Evolutionary conservation across 2,113 vertebrate species (phyloP), one percentile per base, ranked within the genome.

Genomic region (Mugil cephalus): DNA sequence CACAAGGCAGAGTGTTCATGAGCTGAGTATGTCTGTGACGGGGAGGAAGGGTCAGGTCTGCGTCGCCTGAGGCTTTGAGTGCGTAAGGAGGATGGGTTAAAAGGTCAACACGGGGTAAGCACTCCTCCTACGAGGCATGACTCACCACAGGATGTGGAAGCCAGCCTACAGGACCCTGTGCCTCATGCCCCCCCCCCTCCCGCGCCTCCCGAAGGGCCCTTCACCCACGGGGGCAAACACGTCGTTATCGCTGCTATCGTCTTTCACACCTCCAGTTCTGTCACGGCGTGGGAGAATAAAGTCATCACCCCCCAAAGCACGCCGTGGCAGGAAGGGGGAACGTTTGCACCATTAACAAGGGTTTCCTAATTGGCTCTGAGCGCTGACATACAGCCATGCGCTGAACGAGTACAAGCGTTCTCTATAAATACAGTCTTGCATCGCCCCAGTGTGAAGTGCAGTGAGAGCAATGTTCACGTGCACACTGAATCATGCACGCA

Each of bases 361-460:
- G 79, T 86, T 82, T 88, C 88, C 76, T 90, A 92, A 93, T 92
- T 89, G 83, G 71, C 51, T 73, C 65, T 76, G 74, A 85, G 66
- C 61, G 9, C 63, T 82, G 86, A 87, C 67, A 84, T 82, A 77
- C 87, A 81, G 70, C 58, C 55, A 43, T 3, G 21, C 11, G 2
- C 40, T 21, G 52, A 54, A 73, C 67, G 65, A 56, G 50, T 59
- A 38, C 61, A 45, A 56, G 65, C 34, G 58, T 66, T 66, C 79
- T 88, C 81, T 74, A 88, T 86, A 83, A 88, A 88, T 87, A 86
- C 74, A 61, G 71, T 66, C 61, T 77, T 19, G 12, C 63, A 64
- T 72, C 15, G 47, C 54, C 46, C 47, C 40, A 1, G 21, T 40
- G 8, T 73, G 73, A 78, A 65, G 70, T 66, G 45, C 62, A 59